phyloP scores from a whole-genome alignment of 2,113 vertebrate species.

The Ciconia boyciana region DNA sequence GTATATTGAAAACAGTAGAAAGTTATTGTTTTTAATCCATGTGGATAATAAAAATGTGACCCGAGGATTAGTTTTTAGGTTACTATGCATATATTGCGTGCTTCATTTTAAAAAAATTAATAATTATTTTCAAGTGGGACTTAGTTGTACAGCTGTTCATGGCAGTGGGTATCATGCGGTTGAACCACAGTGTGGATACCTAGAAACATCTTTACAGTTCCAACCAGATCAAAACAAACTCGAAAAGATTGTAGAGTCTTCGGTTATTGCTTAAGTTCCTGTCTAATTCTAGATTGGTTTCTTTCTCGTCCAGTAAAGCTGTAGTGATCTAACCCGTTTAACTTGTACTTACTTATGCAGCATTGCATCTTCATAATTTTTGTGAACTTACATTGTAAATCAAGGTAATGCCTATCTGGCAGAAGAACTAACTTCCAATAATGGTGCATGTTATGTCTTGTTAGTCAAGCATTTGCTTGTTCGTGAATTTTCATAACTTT shows the following conservation, averaged over 20 bases:
- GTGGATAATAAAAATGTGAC: not conserved
- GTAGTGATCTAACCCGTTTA: not conserved
- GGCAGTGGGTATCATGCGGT: too few species aligned
- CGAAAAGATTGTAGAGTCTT: not conserved
- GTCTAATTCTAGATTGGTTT: not conserved
- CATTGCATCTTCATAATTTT: not conserved
- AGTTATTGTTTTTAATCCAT: not conserved
- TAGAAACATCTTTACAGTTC: not conserved
- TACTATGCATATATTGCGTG: not conserved
- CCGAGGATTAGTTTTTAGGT: not conserved
- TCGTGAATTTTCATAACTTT: not conserved
- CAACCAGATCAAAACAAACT: not conserved
- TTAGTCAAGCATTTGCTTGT: not conserved
- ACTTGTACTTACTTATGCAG: not conserved
- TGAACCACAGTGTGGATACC: not conserved
- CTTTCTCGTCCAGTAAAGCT: not conserved
- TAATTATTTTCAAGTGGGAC: not conserved
- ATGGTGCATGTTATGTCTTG: not conserved
- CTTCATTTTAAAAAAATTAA: not conserved
- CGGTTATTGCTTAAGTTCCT: not conserved
- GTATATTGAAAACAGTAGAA: not conserved
- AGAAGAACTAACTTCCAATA: not conserved
- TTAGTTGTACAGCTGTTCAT: not conserved
- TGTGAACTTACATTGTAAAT: not conserved
- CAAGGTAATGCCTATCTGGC: not conserved